phyloP scores from a whole-genome alignment of 2,797 vertebrate genomes.

The Hypotaenidia philippensis region DNA sequence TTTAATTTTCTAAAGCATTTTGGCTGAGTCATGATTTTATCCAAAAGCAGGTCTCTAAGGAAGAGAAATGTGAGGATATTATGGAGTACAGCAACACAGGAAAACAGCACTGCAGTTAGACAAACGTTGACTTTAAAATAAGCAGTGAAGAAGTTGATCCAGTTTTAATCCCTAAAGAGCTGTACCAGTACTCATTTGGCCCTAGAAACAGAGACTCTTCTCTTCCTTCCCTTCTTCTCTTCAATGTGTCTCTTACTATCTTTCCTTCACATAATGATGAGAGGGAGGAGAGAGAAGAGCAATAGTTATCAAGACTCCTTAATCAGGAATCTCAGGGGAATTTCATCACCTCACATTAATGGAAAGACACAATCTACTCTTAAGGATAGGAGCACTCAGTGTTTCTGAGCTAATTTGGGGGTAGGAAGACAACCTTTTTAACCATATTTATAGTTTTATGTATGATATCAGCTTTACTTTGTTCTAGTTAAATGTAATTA shows the following conservation, averaged over 20 bases:
- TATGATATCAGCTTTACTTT: background rate
- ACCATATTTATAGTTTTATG: background rate
- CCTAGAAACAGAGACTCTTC: background rate
- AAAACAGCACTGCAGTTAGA: background rate
- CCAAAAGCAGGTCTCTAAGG: background rate
- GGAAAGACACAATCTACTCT: background rate
- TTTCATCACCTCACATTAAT: background rate
- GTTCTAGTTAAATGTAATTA: background rate
- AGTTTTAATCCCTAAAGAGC: constrained; percentile 2
- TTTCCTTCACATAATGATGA: background rate
- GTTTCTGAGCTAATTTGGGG: background rate
- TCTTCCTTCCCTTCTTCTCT: background rate
- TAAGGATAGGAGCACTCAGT: background rate
- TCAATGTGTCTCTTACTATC: background rate
- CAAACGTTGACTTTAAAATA: constrained; percentile 20
- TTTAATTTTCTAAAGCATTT: constrained; percentile 3
- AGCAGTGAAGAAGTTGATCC: background rate
- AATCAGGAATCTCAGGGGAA: background rate
- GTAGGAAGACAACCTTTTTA: background rate
- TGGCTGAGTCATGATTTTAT: constrained; percentile 6
- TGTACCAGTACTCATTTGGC: background rate
- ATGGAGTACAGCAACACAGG: background rate
- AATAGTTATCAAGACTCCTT: background rate
- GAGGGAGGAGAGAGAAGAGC: background rate
- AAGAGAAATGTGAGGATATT: constrained; percentile 1